Percentiles rank a stretch among this genome's conserved stretches.
These are phyloP conservation scores for Triops longicaudatus DNA, from an alignment of 1,140 invertebrate genomes.

Conservation along the genomic window DNA sequence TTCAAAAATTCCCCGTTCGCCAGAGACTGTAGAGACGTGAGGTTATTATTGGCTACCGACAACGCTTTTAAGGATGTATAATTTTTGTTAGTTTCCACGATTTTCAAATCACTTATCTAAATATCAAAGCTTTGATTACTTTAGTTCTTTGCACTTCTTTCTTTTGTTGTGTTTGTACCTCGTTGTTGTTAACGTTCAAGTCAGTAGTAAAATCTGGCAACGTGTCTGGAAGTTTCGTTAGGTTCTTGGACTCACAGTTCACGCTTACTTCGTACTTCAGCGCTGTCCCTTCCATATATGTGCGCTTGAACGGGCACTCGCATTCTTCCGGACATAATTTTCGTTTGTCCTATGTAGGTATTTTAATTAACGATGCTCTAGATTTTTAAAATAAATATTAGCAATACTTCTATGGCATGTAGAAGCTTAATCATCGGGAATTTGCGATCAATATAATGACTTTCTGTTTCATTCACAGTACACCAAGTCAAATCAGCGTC, in stretches of 20 bases:
- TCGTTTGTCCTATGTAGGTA: background rate
- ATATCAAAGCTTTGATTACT: background rate
- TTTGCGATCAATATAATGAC: background rate
- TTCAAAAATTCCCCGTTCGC: conserved; percentile 16
- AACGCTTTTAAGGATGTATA: background rate
- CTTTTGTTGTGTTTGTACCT: background rate
- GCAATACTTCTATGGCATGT: background rate
- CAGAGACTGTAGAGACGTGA: background rate
- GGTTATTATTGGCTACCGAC: background rate
- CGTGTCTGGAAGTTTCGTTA: conserved; percentile 1
- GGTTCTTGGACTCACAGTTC: background rate
- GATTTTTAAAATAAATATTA: conserved; percentile 7
- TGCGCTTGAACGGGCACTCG: background rate
- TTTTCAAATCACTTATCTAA: background rate
- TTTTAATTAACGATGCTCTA: background rate
- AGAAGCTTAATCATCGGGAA: background rate
- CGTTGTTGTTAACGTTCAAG: background rate
- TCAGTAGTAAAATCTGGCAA: conserved; percentile 17
- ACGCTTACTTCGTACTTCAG: conserved; percentile 15
- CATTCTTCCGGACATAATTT: background rate
- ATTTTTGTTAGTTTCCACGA: background rate
- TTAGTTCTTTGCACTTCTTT: background rate
- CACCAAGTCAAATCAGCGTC: conserved; percentile 1
- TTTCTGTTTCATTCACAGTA: background rate
- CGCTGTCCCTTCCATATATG: background rate